These are phyloP conservation scores for Sceloporus tristichus DNA, from an alignment of 2,113 vertebrate species.

Conservation along the genomic window DNA sequence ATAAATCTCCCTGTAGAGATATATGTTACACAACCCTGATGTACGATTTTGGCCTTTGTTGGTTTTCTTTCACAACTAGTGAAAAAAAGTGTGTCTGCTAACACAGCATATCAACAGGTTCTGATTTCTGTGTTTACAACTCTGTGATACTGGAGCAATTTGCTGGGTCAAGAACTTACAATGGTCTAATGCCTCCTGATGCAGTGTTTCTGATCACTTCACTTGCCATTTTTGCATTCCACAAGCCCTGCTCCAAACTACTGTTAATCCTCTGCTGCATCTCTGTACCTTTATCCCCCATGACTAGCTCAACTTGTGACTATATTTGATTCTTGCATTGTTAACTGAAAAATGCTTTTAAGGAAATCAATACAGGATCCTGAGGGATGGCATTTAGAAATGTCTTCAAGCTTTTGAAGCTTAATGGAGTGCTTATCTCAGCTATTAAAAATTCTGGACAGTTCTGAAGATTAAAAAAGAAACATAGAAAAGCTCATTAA, in stretches of 20 bases:
- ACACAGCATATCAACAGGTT: not conserved
- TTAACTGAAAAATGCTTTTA: not conserved
- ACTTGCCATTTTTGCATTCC: not conserved
- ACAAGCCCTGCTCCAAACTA: not conserved
- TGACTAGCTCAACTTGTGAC: not conserved
- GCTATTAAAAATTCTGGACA: slow-evolving; percentile 65
- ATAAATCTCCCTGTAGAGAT: no score
- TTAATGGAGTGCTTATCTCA: slow-evolving; percentile 61
- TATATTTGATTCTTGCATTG: slow-evolving; percentile 38
- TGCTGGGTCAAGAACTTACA: not conserved
- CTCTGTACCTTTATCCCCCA: not conserved
- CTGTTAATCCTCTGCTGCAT: not conserved
- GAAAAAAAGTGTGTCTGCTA: no score
- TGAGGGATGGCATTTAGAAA: slow-evolving; percentile 29
- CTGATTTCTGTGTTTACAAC: not conserved
- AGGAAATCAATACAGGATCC: slow-evolving; percentile 27
- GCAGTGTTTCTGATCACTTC: not conserved
- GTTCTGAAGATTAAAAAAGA: slow-evolving; percentile 50
- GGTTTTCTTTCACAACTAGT: no score
- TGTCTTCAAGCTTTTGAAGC: slow-evolving; percentile 42
- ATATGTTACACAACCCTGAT: no score
- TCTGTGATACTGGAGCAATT: not conserved
- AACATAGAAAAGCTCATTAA: slow-evolving; percentile 66
- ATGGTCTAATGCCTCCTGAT: not conserved
- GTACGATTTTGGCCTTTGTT: no score